Evolutionary conservation across 2,797 vertebrate species (phyloP), one percentile per base, ranked within the genome.

Genomic region (Enteromius anoplus): DNA sequence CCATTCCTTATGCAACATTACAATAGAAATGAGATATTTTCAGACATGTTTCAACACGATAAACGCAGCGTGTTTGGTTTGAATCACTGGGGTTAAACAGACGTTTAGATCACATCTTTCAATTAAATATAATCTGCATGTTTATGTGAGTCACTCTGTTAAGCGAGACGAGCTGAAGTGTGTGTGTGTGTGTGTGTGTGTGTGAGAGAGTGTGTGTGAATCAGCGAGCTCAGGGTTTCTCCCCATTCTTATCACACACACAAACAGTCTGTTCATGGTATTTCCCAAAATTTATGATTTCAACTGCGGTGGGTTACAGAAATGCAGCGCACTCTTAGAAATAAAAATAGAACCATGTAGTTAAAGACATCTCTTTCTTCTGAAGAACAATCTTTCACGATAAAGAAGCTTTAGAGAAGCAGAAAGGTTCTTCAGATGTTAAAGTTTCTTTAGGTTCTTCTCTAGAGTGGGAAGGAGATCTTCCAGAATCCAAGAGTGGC

Each of bases 171-270:
- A 17, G 49, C 15, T 40, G 42, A 34, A 45, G 21, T 1, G 2
- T 12, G 32, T 47, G 45, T 47, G 45, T 47, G 51, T 55, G 21
- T 26, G 26, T 55, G 53, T 55, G 8, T n/a, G 53, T n/a, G 53
- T 10, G 53, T n/a, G 53, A 3, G 8, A 14, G 11, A 5, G 58
- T 29, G 58, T 62, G 23, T 2, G 58, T 45, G 66, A 70, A 11
- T 60, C 65, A 58, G 32, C 1, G 2, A 80, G 14, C 3, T 7
- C 65, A 70, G 37, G 78, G 78, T 80, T 34, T 80, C n/a, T 80
- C 51, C 78, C 78, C 0, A 17, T 2, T 60, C 40, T 70, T 70
- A 26, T 40, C 34, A 42, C 51, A 40, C 21, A 47, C 10, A 26
- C 9, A 21, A 32, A 45, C 5, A 10, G 51, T 17, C 26, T 17